Conservation (phyloP, 2,797 vertebrate species). For the Alectoris magna region DNA sequence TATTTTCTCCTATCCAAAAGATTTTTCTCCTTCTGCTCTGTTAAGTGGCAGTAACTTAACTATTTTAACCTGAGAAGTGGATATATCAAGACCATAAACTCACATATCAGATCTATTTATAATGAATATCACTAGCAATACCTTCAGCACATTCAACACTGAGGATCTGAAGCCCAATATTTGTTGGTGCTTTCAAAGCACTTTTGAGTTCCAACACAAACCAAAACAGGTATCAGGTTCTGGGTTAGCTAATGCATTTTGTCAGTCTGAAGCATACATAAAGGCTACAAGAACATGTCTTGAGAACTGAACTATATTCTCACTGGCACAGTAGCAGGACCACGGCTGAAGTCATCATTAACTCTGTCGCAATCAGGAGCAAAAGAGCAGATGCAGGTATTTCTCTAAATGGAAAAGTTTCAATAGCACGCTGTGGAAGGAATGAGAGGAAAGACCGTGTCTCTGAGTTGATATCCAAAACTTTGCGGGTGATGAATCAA, state of each 20-base stretch:
- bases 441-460: not conserved
- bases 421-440: not conserved
- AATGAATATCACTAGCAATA: not conserved
- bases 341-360: not conserved
- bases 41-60: not conserved
- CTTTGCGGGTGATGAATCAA: conserved; percentile 6
- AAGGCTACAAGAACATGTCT: not conserved
- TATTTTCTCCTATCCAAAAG: not conserved
- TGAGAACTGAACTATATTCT: not conserved
- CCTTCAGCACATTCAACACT: not conserved
- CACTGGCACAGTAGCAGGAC: not conserved
- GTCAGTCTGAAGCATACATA: not conserved
- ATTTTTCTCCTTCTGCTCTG: not conserved
- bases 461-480: not conserved
- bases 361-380: not conserved
- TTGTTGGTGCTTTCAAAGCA: not conserved
- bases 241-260: not conserved
- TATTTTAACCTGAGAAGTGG: not conserved
- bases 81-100: not conserved
- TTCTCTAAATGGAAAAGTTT: not conserved
- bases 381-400: not conserved
- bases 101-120: not conserved
- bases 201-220: not conserved
- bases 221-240: not conserved
- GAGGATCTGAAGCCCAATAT: not conserved